Percentiles rank a stretch among this genome's conserved stretches.
phyloP scores from a whole-genome alignment of 2,797 vertebrate species.

The Botia almorhae region DNA sequence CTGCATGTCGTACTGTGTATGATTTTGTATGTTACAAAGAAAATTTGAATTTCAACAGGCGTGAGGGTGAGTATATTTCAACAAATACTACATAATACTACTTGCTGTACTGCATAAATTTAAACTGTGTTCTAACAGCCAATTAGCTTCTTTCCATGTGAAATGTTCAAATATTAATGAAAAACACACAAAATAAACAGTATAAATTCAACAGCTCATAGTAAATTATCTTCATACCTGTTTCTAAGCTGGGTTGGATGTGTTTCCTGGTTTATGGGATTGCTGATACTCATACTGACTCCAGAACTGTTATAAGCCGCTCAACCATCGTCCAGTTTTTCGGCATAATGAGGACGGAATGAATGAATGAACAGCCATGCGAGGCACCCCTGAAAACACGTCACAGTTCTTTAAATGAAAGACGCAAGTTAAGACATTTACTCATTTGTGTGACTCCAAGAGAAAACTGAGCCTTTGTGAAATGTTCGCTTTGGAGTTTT shows the following conservation, averaged over 20 bases:
- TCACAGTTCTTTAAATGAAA: slow-evolving; percentile 35
- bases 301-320: slow-evolving; percentile 30
- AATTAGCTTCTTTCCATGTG: too few species aligned
- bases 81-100: too few species aligned
- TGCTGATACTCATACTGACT: slow-evolving; percentile 64
- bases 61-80: too few species aligned
- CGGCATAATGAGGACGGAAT: slow-evolving; percentile 34
- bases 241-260: slow-evolving; percentile 44
- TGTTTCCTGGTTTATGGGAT: slow-evolving; percentile 51
- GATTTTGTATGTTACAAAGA: too few species aligned
- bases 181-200: too few species aligned
- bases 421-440: neutral
- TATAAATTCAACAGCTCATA: neutral
- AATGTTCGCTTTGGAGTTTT: neutral
- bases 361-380: slow-evolving; percentile 38
- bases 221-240: slow-evolving; percentile 69
- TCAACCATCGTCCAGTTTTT: slow-evolving; percentile 29
- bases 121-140: too few species aligned
- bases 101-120: too few species aligned
- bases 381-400: slow-evolving; percentile 32
- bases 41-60: too few species aligned
- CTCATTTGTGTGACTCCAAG: neutral
- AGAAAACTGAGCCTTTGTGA: neutral
- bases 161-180: too few species aligned
- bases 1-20: too few species aligned